Conservation (phyloP, 2,888 invertebrate species). For the Scotopteryx bipunctaria region DNA sequence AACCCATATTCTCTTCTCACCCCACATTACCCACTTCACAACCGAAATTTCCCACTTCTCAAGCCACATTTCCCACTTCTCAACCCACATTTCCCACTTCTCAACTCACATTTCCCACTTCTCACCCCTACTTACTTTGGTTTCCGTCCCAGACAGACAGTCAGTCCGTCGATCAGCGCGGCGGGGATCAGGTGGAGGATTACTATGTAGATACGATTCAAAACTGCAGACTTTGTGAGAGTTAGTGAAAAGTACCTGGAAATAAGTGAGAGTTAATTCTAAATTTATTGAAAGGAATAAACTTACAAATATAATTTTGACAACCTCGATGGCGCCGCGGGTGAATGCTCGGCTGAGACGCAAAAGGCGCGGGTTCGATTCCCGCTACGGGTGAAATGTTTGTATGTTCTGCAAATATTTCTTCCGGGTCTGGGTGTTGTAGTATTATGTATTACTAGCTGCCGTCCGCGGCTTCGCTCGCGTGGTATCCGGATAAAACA, state of each 20-base stretch:
- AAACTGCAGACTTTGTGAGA: constrained; percentile 79
- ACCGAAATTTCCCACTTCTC: too few relatives aligned
- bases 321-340: too few relatives aligned
- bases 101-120: not conserved
- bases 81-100: not conserved
- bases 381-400: too few relatives aligned
- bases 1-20: too few relatives aligned
- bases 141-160: constrained; percentile 85
- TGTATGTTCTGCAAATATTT: too few relatives aligned
- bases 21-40: too few relatives aligned
- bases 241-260: constrained; percentile 82
- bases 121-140: constrained; percentile 80
- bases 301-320: not conserved
- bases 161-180: constrained; percentile 85
- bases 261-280: constrained; percentile 10
- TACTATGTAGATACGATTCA: constrained; percentile 81
- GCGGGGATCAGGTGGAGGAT: constrained; percentile 89
- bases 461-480: too few relatives aligned
- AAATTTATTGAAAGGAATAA: not conserved
- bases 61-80: not conserved
- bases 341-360: too few relatives aligned
- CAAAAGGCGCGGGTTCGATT: too few relatives aligned
- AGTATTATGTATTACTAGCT: too few relatives aligned
- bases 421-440: too few relatives aligned
- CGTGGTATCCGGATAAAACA: too few relatives aligned